A percentile compares a stretch with the other conserved stretches of the same genome.
phyloP scores from a whole-genome alignment of 2,113 vertebrate genomes.

The Entomyzon cyanotis region DNA sequence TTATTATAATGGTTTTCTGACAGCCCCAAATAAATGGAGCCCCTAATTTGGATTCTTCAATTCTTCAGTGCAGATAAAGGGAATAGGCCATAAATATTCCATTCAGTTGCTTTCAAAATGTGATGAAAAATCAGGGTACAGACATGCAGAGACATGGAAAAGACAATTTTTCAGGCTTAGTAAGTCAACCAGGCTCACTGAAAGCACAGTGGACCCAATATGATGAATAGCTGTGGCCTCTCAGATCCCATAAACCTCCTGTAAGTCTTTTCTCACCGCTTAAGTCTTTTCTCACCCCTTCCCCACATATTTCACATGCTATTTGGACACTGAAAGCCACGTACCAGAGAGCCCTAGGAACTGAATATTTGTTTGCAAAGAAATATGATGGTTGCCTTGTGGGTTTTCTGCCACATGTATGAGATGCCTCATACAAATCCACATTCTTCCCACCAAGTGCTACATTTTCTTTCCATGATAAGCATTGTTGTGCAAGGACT shows the following conservation, averaged over 20 bases:
- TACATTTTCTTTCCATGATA: not conserved
- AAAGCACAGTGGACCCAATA: not conserved
- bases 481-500: not conserved
- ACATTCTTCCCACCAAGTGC: not conserved
- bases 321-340: fast-evolving
- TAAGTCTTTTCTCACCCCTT: not conserved
- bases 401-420: not conserved
- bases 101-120: not conserved
- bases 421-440: not conserved
- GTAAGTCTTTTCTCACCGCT: not conserved
- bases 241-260: not conserved
- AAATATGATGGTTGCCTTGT: not conserved
- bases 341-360: not conserved
- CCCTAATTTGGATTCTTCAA: not conserved
- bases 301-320: not conserved
- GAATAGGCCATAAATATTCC: not conserved
- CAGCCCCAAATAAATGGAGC: not conserved
- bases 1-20: not conserved
- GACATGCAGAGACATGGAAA: not conserved
- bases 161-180: not conserved
- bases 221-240: not conserved
- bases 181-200: not conserved
- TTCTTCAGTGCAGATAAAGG: not conserved
- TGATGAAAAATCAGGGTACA: not conserved
- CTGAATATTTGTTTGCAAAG: not conserved